phyloP scores from a whole-genome alignment of 2,888 invertebrate species.

The Heliconius aoede region DNA sequence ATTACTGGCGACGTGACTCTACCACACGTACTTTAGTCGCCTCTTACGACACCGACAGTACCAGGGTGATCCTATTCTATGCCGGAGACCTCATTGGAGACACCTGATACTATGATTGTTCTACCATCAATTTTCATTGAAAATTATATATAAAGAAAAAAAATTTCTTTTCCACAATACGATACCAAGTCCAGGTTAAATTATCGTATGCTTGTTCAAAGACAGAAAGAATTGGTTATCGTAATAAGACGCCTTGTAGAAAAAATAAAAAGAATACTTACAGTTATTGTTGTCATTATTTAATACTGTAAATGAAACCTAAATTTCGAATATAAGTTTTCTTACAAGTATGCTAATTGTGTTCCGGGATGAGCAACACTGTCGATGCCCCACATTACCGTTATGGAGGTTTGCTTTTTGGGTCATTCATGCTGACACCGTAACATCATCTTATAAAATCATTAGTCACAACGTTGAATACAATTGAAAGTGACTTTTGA shows the following conservation, averaged over 20 bases:
- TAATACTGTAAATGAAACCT: background rate
- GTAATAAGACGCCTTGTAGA: too few relatives aligned
- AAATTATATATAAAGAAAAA: background rate
- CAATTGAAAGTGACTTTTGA: background rate
- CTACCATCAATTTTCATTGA: background rate
- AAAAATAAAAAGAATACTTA: too few relatives aligned
- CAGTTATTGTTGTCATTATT: background rate
- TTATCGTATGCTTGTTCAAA: constrained; percentile 5
- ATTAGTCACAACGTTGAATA: constrained; percentile 27
- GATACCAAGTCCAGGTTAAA: background rate
- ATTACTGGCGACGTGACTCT: too few relatives aligned
- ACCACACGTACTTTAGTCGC: too few relatives aligned
- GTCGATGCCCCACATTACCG: constrained; percentile 51
- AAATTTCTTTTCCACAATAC: constrained; percentile 3
- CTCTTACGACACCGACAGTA: too few relatives aligned
- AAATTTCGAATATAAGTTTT: background rate
- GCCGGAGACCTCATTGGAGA: too few relatives aligned
- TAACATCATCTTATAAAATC: constrained; percentile 42
- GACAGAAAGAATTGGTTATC: too few relatives aligned
- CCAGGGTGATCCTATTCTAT: too few relatives aligned
- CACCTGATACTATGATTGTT: background rate
- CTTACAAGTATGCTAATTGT: constrained; percentile 40
- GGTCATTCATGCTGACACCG: constrained; percentile 48
- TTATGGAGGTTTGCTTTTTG: constrained; percentile 49
- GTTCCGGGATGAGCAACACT: constrained; percentile 49